A percentile compares a stretch with the other conserved stretches of the same genome.
Evolutionary conservation across 2,797 vertebrate genomes (phyloP).

Genomic region (Macropodus opercularis): DNA sequence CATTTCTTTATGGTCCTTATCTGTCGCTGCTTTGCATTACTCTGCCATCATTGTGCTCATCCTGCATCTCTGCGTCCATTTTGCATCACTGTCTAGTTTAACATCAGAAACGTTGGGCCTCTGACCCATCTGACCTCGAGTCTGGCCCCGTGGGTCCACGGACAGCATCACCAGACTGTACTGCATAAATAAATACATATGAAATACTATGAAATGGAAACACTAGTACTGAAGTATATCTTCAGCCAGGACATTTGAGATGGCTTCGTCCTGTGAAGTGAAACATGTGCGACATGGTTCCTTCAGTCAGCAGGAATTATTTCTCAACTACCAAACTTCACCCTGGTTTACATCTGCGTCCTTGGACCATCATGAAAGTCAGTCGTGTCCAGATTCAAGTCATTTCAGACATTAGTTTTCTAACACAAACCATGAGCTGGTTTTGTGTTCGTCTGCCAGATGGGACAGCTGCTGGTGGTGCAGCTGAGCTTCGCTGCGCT

Average conservation of each 20-base stretch:
- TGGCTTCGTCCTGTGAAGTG: slow-evolving; percentile 14
- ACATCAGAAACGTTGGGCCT: no score
- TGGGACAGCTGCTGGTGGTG: slow-evolving; percentile 62
- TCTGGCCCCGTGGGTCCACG: no score
- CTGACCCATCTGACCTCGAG: no score
- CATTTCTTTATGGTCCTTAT: neutral
- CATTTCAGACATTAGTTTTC: slow-evolving; percentile 45
- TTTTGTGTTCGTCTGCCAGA: slow-evolving; percentile 60
- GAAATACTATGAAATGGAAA: no score
- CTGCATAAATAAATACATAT: no score
- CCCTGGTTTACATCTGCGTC: slow-evolving; percentile 41
- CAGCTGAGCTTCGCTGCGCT: slow-evolving; percentile 42
- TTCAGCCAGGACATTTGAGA: slow-evolving; percentile 5
- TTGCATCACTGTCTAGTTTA: no score
- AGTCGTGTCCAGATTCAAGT: slow-evolving; percentile 53
- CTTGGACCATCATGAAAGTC: slow-evolving; percentile 55
- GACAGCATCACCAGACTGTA: no score
- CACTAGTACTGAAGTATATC: neutral
- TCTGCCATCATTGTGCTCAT: no score
- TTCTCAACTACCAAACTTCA: slow-evolving; percentile 19
- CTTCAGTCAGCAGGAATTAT: slow-evolving; percentile 17
- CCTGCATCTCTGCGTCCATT: no score
- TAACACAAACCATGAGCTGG: slow-evolving; percentile 58
- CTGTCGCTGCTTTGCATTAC: neutral
- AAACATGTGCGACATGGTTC: slow-evolving; percentile 16